Conservation (phyloP, 1,140 invertebrate species). For the Myzus persicae region DNA sequence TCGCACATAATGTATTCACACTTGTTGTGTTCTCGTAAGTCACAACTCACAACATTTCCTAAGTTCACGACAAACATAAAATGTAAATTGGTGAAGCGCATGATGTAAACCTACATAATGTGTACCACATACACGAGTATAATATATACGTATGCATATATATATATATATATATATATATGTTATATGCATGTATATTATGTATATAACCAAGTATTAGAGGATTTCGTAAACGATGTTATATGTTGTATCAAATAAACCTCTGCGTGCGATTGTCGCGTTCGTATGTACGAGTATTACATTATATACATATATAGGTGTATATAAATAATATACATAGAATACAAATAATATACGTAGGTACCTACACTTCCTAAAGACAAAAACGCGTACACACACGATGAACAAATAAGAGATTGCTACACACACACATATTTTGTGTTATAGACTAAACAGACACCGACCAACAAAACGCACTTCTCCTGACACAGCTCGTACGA, state of each 20-base stretch:
- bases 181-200: background rate
- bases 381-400: background rate
- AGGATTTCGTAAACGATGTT: background rate
- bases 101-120: background rate
- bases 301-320: no score
- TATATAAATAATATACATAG: background rate
- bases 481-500: background rate
- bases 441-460: constrained; percentile 14
- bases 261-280: background rate
- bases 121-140: background rate
- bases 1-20: background rate
- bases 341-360: background rate
- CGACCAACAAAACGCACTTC: background rate
- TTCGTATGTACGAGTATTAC: background rate
- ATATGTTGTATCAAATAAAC: constrained; percentile 4
- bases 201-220: background rate
- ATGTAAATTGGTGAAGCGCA: background rate
- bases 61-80: background rate
- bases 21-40: background rate
- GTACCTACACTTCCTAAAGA: background rate
- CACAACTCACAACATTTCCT: background rate
- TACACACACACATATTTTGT: background rate
- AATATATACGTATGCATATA: no score
- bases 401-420: constrained; percentile 29
- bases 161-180: no score